Base-by-base conservation (phyloP, 2,797 vertebrate species). In the Rhyacichthys aspro region DNA sequence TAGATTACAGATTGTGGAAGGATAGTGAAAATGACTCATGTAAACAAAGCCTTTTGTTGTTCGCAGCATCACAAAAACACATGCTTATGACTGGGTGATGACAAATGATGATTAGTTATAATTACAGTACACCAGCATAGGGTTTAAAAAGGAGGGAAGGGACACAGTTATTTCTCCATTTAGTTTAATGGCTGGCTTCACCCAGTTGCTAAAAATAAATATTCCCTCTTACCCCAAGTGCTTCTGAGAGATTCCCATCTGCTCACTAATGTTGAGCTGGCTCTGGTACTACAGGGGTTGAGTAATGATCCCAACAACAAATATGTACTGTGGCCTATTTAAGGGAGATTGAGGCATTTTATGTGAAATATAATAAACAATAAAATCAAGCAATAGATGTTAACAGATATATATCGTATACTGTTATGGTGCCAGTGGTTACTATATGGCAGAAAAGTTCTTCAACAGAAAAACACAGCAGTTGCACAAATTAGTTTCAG, bases 1-100 rank as follows among this genome's bases (percentile, higher is more conserved):
- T 84, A 76, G 84, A 83, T 86, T 86, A 83, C 80, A 78, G 80
- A 87, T 84, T 76, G 84, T 61, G 16, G 7, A 28, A 42, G 64
- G 81, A 79, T 56, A 80, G 55, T 61, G 59, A 55, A 76, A 73
- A 76, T 74, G 72, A 82, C 54, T 81, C 76, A 52, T 38, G 50
- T 63, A 63, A 67, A 71, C 55, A 60, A 66, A 69, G 34, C 41
- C 39, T 47, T 55, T 48, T 76, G 60, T 80, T 76, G 55, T 57
- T 73, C 36, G n/a, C 28, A 7, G 12, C 9, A 11, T 39, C 44
- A 56, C 42, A 54, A 34, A 67, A 69, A 57, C 32, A 52, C 28
- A 37, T 36, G 15, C 38, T 55, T 49, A 1, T 1, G 1, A 47
- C 32, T 63, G 11, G n/a, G n/a, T 28, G 58, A 41, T 63, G 67